These are phyloP conservation scores for Apodemia zela DNA, from an alignment of 2,888 invertebrate genomes.

Conservation along the genomic window DNA sequence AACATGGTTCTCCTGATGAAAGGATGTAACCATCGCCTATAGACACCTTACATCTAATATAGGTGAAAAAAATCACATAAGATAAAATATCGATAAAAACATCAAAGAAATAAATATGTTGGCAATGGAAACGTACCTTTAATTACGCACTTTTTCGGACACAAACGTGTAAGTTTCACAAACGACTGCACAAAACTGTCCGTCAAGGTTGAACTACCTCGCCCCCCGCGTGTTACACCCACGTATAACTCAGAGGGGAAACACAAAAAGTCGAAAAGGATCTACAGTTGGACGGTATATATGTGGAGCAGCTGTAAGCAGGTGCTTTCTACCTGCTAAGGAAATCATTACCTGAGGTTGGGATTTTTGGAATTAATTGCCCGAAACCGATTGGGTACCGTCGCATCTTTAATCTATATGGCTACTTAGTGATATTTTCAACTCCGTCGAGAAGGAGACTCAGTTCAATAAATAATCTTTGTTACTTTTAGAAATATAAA, in stretches of 20 bases:
- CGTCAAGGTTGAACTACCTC: constrained; percentile 39
- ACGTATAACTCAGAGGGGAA: constrained; percentile 49
- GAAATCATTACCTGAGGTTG: constrained; percentile 33
- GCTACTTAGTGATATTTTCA: constrained; percentile 4
- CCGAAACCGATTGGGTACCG: constrained; percentile 8
- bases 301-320: constrained; percentile 44
- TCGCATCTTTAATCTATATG: neutral
- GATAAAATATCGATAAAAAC: neutral
- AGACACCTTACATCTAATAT: no score
- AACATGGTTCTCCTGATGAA: no score
- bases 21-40: no score
- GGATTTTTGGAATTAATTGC: constrained; percentile 15
- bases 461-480: neutral
- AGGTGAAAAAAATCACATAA: neutral
- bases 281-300: constrained; percentile 34
- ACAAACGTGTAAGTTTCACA: constrained; percentile 60
- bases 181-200: constrained; percentile 64
- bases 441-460: neutral
- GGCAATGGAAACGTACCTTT: neutral
- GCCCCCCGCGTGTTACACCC: constrained; percentile 40
- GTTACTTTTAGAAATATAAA: neutral
- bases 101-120: neutral
- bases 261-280: constrained; percentile 43
- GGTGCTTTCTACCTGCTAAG: constrained; percentile 69
- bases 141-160: constrained; percentile 22